Conservation (phyloP, 2,888 invertebrate species). For the Drosophila gaucha region DNA sequence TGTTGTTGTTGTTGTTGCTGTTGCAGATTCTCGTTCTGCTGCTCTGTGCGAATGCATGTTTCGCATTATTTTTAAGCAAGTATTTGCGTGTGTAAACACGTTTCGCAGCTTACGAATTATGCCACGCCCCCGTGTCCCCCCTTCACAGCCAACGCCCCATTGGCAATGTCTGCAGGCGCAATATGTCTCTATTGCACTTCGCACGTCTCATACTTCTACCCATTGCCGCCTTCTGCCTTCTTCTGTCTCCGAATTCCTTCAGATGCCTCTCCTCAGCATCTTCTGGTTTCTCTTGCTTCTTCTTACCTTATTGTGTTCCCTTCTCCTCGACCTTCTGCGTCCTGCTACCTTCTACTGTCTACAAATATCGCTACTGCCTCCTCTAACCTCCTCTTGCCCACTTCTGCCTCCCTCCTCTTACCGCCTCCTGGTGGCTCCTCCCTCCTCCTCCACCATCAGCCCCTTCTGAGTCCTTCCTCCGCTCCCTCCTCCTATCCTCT, state of each 20-base stretch:
- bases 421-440: constrained; percentile 35
- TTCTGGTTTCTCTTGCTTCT: too few relatives aligned
- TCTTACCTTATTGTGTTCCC: too few relatives aligned
- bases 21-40: constrained; percentile 26
- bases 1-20: constrained; percentile 32
- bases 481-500: not conserved
- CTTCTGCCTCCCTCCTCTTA: constrained; percentile 8
- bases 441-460: constrained; percentile 2
- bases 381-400: not conserved
- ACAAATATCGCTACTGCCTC: not conserved
- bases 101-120: constrained; percentile 77
- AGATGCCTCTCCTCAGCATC: too few relatives aligned
- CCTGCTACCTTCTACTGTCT: too few relatives aligned
- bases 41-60: constrained; percentile 54
- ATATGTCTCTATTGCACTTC: constrained; percentile 42
- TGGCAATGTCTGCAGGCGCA: constrained; percentile 8
- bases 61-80: constrained; percentile 72
- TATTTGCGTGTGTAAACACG: constrained; percentile 80
- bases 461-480: not conserved
- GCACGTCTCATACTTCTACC: constrained; percentile 6
- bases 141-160: not conserved
- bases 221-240: not conserved
- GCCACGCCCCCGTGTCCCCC: constrained; percentile 14
- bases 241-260: constrained; percentile 5
- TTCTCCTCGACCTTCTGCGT: too few relatives aligned